Evolutionary conservation across 2,797 vertebrate genomes (phyloP), one percentile per base, ranked within the genome.

Genomic region (Sardinella longiceps): DNA sequence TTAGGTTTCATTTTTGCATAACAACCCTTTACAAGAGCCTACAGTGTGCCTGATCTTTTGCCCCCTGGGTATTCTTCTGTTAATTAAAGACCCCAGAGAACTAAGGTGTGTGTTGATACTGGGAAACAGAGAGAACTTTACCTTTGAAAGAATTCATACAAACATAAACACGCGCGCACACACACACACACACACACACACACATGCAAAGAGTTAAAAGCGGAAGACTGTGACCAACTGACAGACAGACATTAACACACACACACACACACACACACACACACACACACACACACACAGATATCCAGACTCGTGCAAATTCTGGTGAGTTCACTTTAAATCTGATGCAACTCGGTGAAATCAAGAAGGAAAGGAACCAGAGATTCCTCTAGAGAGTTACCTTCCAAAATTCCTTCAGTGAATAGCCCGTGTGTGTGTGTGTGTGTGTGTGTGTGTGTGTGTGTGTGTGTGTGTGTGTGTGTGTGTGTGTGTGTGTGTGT

Each of bases 141-240:
- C 60, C 50, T 82, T 66, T 88, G 87, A 92, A 86, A 70, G 87
- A 81, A 23, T 63, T 86, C 82, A 63, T 5, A 63, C 60, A 63
- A 23, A 28, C 23, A 60, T 11, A 28, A 4, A 60, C 23, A 28
- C 23, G 10, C 58, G 11, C 56, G 28, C 58, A 28, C n/a, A 60
- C n/a, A 56, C 15, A 56, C 53, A 56, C 53, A 56, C 9, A 12
- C 6, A n/a, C 7, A 56, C 53, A 56, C 53, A 56, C 53, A n/a
- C 23, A 18, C 53, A 56, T 23, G 23, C 53, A 56, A 3, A 4
- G 20, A n/a, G 53, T 18, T 18, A 60, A 23, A 60, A 28, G 23
- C 25, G 23, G 28, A 7, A 60, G 23, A 60, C 23, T 5, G 2
- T 5, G 20, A 60, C 56, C 23, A 7, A 60, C 2, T 20, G 23